Conservation (phyloP, 2,113 vertebrate genomes). For the Macquaria australasica region DNA sequence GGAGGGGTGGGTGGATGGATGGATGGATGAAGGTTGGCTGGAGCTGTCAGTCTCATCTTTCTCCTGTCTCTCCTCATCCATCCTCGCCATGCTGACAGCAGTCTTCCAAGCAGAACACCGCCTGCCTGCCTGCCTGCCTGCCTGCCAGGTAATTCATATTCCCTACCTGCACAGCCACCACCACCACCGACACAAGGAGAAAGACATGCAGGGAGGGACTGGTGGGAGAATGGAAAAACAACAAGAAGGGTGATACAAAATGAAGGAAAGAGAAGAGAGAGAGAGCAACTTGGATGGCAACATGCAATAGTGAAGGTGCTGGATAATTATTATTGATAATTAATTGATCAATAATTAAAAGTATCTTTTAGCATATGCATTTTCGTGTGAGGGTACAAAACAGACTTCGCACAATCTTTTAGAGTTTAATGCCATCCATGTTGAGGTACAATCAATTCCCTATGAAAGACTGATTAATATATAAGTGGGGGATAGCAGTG, state of each 20-base stretch:
- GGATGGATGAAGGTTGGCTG: slow-evolving; percentile 75
- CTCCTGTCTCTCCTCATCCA: slow-evolving; percentile 82
- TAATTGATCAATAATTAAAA: neutral
- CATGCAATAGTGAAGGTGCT: slow-evolving; percentile 7
- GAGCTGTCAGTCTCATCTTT: slow-evolving; percentile 81
- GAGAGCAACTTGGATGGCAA: neutral
- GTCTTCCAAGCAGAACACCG: slow-evolving; percentile 83
- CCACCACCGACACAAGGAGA: slow-evolving; percentile 52
- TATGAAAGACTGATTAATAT: neutral
- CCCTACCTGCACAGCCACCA: slow-evolving; percentile 73
- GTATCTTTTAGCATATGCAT: neutral
- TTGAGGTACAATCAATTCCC: neutral
- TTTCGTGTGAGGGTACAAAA: neutral
- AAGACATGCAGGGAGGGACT: slow-evolving; percentile 36
- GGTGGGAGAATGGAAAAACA: slow-evolving; percentile 24
- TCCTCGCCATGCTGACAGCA: slow-evolving; percentile 81
- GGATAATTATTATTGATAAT: slow-evolving; percentile 1
- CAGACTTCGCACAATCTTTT: neutral
- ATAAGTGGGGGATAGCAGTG: neutral
- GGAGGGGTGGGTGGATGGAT: slow-evolving; percentile 29
- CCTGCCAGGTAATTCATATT: slow-evolving; percentile 86
- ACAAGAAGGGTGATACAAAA: neutral
- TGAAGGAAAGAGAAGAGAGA: slow-evolving; percentile 1
- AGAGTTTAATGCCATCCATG: neutral
- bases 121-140: slow-evolving; percentile 34